Evolutionary conservation across 2,888 invertebrate species (phyloP).

Genomic region (Acronicta leporina): DNA sequence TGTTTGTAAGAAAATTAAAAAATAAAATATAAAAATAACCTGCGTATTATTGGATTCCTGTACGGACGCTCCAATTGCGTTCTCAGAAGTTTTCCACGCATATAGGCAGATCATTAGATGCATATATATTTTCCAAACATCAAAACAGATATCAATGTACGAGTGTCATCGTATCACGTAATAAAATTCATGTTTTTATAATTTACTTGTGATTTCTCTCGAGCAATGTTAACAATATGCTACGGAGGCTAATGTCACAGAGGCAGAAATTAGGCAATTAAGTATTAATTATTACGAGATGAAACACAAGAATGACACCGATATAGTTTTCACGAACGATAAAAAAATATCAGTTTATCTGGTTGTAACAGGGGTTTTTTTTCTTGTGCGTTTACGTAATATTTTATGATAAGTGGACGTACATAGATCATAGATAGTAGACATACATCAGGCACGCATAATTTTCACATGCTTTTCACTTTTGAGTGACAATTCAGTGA

Average conservation of each 20-base stretch:
- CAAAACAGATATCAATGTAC: slow-evolving; percentile 65
- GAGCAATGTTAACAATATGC: slow-evolving; percentile 65
- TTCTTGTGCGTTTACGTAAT: slow-evolving; percentile 2
- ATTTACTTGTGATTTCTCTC: slow-evolving; percentile 69
- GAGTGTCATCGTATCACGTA: no score
- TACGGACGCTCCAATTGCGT: background rate
- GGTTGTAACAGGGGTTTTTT: slow-evolving; percentile 9
- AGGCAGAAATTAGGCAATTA: slow-evolving; percentile 55
- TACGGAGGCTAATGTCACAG: slow-evolving; percentile 57
- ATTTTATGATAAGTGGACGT: background rate
- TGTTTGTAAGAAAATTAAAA: slow-evolving; percentile 56
- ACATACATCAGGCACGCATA: no score
- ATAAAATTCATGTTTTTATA: slow-evolving; percentile 44
- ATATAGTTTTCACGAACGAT: slow-evolving; percentile 24
- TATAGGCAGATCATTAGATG: slow-evolving; percentile 9
- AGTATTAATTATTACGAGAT: slow-evolving; percentile 27
- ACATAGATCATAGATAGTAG: no score
- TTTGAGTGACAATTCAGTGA: no score
- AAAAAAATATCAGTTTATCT: background rate
- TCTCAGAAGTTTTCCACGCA: slow-evolving; percentile 12
- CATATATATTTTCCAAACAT: slow-evolving; percentile 3
- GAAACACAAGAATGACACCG: slow-evolving; percentile 29
- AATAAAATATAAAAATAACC: slow-evolving; percentile 42
- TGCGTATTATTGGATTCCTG: slow-evolving; percentile 32
- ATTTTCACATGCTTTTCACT: no score